Evolutionary conservation across 2,797 vertebrate species (phyloP), one percentile per base, ranked within the genome.

Genomic region (Zalophus californianus): DNA sequence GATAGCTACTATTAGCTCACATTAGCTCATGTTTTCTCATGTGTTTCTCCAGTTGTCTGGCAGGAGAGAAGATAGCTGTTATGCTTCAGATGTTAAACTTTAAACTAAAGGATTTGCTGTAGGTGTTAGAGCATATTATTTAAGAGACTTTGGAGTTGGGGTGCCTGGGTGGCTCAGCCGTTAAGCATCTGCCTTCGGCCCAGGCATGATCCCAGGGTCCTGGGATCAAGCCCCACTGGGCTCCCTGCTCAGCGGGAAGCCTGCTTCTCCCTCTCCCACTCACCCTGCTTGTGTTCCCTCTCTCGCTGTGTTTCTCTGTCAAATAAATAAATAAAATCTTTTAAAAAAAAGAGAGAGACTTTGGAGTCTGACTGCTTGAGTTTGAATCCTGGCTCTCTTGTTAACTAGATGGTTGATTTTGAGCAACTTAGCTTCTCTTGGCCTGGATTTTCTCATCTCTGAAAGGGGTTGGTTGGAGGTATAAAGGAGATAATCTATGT

Each of bases 391-490:
- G 10, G 13, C 15, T 95, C 18, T 96, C 4, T 90, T 91, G 52
- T 95, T 90, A 95, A 32, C 20, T 58, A 86, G 41, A 32, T 89
- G 16, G 21, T 25, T 92, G 73, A 93, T 72, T n/a, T 35, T 96
- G 48, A 38, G 23, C 21, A 86, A 35, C 27, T 75, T 94, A 93
- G 78, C 52, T 91, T 91, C 20, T 88, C 80, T 90, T 15, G 58
- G 60, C 29, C 72, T 94, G 1, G 1, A 32, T 94, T 88, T 97
- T 97, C 35, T 83, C 68, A 60, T 52, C 58, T 66, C 32, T 94
- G 66, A 95, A 97, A 96, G 86, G 41, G 35, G 32, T 75, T 96
- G 9, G 95, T 96, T 95, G 92, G 56, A 97, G 60, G 9, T n/a
- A 11, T 70, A 92, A 97, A 90, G 38, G 58, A 72, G 35, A 62